phyloP scores from a whole-genome alignment of 1,140 invertebrate genomes.

The Dendroctonus ponderosae region DNA sequence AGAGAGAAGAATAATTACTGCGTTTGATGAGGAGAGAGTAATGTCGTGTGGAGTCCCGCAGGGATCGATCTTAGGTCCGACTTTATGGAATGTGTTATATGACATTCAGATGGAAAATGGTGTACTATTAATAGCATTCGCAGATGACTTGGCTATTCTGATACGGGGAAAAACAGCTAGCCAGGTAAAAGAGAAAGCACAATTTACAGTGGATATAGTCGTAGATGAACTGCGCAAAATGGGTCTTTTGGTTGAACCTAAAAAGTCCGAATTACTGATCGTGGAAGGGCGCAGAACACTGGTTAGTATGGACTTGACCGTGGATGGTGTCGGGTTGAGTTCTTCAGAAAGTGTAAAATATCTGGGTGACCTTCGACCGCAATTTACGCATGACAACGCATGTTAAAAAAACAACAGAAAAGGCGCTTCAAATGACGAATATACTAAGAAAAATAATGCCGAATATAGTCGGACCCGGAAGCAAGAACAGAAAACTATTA shows the following conservation, averaged over 20 bases:
- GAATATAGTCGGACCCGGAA: constrained; percentile 14
- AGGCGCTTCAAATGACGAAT: constrained; percentile 10
- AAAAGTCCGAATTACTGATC: constrained; percentile 19
- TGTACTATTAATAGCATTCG: constrained; percentile 35
- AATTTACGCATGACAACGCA: constrained; percentile 9
- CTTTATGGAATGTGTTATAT: constrained; percentile 29
- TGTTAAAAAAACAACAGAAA: constrained; percentile 7
- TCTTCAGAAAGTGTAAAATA: constrained; percentile 3
- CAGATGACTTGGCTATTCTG: constrained; percentile 42
- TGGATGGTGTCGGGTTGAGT: neutral
- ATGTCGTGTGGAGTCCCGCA: constrained; percentile 24
- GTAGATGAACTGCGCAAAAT: neutral
- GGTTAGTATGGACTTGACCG: neutral
- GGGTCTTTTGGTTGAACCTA: constrained; percentile 2
- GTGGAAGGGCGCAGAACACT: constrained; percentile 6
- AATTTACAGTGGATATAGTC: neutral
- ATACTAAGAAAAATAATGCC: constrained; percentile 20
- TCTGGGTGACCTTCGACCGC: constrained; percentile 19
- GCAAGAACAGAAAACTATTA: constrained; percentile 8
- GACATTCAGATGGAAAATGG: constrained; percentile 35
- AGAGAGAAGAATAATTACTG: constrained; percentile 2
- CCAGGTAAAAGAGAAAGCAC: neutral
- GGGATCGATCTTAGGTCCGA: constrained; percentile 24
- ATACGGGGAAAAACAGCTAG: constrained; percentile 22
- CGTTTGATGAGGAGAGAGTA: neutral